Evolutionary conservation across 2,113 vertebrate genomes (phyloP).

Genomic region (Sinocyclocheilus rhinocerous): DNA sequence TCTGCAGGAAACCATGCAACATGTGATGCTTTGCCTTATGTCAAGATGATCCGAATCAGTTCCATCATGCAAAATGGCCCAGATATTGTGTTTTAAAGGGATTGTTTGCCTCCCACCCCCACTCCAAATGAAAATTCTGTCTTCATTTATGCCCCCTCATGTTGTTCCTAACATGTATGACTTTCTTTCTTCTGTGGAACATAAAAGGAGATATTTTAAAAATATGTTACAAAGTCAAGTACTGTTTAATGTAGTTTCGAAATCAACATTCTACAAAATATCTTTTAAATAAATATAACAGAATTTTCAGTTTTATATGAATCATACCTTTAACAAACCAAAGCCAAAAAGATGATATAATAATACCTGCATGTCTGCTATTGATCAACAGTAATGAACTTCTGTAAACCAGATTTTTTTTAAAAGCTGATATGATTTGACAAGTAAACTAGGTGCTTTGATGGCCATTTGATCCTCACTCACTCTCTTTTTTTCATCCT

Average conservation of each 20-base stretch:
- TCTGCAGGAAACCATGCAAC: conserved; percentile 5
- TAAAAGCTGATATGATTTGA: not conserved
- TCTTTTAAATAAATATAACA: no score
- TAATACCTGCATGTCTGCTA: no score
- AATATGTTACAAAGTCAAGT: not conserved
- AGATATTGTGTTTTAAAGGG: not conserved
- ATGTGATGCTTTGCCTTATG: not conserved
- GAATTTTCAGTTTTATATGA: not conserved
- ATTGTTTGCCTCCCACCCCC: not conserved
- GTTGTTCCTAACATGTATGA: not conserved
- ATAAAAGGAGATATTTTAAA: not conserved
- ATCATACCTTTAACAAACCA: not conserved
- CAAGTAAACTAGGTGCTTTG: not conserved
- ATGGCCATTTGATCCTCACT: not conserved
- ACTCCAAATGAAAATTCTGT: not conserved
- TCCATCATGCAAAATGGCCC: not conserved
- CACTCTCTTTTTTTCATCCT: conserved; percentile 6
- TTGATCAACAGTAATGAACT: no score
- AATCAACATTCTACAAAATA: not conserved
- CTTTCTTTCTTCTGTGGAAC: not conserved
- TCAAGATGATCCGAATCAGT: not conserved
- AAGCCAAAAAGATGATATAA: not conserved
- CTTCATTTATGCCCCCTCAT: not conserved
- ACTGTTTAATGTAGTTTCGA: not conserved
- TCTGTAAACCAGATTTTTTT: not conserved